Conservation (phyloP, 1,140 invertebrate genomes). For the Monomorium pharaonis region DNA sequence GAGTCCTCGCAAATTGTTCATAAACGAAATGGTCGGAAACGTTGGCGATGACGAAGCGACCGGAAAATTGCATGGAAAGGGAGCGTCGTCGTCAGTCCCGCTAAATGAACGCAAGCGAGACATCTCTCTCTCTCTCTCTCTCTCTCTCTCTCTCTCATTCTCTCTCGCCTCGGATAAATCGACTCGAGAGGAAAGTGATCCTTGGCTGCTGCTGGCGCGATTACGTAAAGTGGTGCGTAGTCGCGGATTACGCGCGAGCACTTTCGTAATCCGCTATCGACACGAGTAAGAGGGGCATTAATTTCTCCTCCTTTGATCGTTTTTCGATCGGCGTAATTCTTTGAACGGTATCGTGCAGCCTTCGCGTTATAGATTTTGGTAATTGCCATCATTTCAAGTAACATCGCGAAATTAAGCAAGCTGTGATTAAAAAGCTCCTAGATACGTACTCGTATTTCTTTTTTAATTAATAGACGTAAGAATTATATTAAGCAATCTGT, state of each 20-base stretch:
- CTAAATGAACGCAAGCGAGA: constrained; percentile 11
- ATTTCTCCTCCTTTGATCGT: constrained; percentile 20
- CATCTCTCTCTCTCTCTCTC: background rate
- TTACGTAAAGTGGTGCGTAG: constrained; percentile 42
- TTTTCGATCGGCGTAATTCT: constrained; percentile 17
- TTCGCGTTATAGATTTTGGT: constrained; percentile 11
- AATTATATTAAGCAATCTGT: background rate
- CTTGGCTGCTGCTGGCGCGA: constrained; percentile 49
- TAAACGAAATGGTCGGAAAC: constrained; percentile 55
- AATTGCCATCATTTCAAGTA: constrained; percentile 1
- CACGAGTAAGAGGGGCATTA: constrained; percentile 24
- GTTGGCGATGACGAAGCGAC: constrained; percentile 26
- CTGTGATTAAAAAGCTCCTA: background rate
- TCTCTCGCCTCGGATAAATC: constrained; percentile 12
- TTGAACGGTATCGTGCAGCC: background rate
- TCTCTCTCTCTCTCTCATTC: background rate
- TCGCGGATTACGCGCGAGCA: constrained; percentile 44
- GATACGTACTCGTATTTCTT: background rate
- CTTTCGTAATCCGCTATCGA: constrained; percentile 34
- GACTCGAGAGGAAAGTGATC: constrained; percentile 56
- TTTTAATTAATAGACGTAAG: background rate
- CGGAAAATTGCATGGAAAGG: constrained; percentile 56
- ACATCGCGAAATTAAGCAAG: constrained; percentile 12
- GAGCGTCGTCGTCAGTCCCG: constrained; percentile 47
- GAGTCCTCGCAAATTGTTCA: constrained; percentile 42